Base-by-base conservation (phyloP, 2,113 vertebrate species). In the Crypturellus undulatus region DNA sequence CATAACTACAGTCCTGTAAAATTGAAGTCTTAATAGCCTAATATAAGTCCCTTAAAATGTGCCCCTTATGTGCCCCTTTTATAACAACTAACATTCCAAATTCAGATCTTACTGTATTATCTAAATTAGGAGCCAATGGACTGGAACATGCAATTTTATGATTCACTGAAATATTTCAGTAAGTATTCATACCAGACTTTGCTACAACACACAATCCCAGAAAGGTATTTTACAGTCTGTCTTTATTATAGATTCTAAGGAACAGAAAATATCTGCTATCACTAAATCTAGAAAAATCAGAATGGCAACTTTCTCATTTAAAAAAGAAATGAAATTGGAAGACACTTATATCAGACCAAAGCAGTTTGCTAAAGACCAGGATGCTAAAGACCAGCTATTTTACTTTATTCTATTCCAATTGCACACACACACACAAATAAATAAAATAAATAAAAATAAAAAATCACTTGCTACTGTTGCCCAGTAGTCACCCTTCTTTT, bases 121-220 rank as follows among this genome's bases (percentile, higher is more conserved):
- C 95, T 96, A 93, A 96, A 94, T 96, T 96, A 90, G 87, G 67
- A 92, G 51, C 72, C 92, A 95, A 88, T 88, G 93, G 85, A 38
- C 65, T 95, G 90, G 92, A 96, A 97, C 87, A 88, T 72, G 65
- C 92, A 90, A 95, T 97, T 96, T 95, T 94, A 91, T 96, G 76
- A 95, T 93, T 76, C 60, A 92, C 60, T 95, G 91, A 68, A 94
- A 52, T 84, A 89, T 94, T 91, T 91, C 59, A 91, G 49, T 89
- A 60, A 94, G 54, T 69, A 93, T 79, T 87, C 64, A 70, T 83
- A 88, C 64, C 72, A 88, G 88, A 62, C 64, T 54, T 34, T 56
- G 85, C 64, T 75, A 32, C 32, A 81, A n/a, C 68, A 78, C 19
- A 59, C 58, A 60, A 0, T 90, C 64, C 88, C 3, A 1, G 62